Evolutionary conservation across 2,113 vertebrate species (phyloP).

Genomic region (Eolophus roseicapilla): DNA sequence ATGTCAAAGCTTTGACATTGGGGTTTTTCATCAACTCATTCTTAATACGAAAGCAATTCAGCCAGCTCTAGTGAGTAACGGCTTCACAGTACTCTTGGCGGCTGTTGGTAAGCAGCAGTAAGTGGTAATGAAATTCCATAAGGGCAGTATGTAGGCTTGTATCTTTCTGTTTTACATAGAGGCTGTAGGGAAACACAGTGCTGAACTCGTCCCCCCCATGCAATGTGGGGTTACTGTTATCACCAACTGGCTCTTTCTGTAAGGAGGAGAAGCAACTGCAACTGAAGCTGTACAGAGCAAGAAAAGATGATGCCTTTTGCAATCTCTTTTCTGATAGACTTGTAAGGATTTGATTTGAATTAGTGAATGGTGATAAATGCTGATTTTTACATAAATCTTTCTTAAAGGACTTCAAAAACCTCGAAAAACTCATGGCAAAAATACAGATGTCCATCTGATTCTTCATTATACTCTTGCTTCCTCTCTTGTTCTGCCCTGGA

Average conservation of each 20-base stretch:
- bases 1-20: not conserved
- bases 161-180: not conserved
- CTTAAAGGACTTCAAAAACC: not conserved
- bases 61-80: not conserved
- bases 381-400: not conserved
- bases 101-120: not conserved
- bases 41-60: not conserved
- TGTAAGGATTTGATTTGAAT: not conserved
- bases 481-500: not conserved
- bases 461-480: not conserved
- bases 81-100: not conserved
- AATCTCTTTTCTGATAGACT: not conserved
- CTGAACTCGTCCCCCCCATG: not conserved
- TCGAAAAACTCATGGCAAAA: not conserved
- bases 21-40: not conserved
- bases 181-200: not conserved
- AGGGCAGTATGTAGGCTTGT: rapidly evolving
- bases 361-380: not conserved
- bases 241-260: rapidly evolving
- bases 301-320: not conserved
- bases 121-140: not conserved
- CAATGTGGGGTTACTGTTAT: not conserved
- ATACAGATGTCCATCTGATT: not conserved
- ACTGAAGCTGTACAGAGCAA: not conserved
- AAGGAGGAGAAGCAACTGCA: not conserved